Evolutionary conservation across 2,797 vertebrate genomes (phyloP).

Genomic region (Falco cherrug): DNA sequence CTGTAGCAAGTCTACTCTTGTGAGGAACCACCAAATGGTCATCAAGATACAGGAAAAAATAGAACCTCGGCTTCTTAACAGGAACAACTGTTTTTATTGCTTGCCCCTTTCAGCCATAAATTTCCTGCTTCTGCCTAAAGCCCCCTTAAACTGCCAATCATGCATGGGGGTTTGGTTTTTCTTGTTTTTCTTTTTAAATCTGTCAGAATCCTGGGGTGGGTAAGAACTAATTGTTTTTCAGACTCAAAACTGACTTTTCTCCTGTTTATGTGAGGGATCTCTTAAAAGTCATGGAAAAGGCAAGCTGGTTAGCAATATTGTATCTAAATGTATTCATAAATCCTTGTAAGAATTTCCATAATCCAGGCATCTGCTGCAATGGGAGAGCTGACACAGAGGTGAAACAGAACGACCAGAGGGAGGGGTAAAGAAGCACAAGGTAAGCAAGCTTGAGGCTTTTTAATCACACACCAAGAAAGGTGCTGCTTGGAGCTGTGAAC

Average conservation of each 20-base stretch:
- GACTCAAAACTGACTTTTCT: background rate
- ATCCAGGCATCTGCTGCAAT: background rate
- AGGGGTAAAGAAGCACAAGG: background rate
- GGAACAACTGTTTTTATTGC: background rate
- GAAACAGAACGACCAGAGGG: background rate
- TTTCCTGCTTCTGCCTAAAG: background rate
- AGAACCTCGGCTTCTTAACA: background rate
- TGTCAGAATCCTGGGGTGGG: background rate
- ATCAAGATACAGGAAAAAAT: background rate
- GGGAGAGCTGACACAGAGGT: background rate
- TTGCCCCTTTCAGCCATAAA: background rate
- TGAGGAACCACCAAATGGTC: background rate
- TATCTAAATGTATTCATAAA: background rate
- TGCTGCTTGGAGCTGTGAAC: background rate
- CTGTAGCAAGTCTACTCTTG: background rate
- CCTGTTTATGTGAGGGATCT: background rate
- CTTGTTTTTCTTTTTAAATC: background rate
- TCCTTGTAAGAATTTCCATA: background rate
- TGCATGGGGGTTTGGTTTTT: too few relatives aligned
- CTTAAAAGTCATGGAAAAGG: background rate
- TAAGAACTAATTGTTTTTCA: background rate
- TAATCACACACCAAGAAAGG: background rate
- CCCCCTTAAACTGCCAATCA: background rate
- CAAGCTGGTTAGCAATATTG: background rate
- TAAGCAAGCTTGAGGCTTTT: background rate